Conservation (phyloP, 2,113 vertebrate species). For the Centrocercus urophasianus region DNA sequence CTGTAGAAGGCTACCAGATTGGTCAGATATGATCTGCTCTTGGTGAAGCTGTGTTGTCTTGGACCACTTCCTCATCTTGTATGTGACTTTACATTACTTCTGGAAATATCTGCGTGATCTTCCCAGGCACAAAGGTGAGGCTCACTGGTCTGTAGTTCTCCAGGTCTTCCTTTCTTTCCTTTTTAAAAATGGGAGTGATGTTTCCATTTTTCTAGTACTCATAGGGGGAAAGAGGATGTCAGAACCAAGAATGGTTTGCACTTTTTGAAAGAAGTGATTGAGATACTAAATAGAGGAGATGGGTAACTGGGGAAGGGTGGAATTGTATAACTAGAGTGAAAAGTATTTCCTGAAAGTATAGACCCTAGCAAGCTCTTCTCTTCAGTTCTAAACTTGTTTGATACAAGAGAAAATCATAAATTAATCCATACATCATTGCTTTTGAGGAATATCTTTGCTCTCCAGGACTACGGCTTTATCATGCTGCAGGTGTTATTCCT, state of each 20-base stretch:
- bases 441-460: neutral
- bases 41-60: too few species aligned
- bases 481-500: neutral
- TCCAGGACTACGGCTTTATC: neutral
- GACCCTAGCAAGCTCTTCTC: neutral
- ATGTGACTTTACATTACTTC: too few species aligned
- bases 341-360: neutral
- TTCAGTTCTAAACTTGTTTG: neutral
- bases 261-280: neutral
- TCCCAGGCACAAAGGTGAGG: too few species aligned
- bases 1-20: too few species aligned
- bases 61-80: too few species aligned
- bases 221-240: neutral
- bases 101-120: too few species aligned
- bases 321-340: neutral
- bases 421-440: neutral
- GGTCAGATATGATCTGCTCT: too few species aligned
- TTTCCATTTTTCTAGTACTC: neutral
- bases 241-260: neutral
- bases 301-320: neutral
- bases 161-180: neutral
- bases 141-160: too few species aligned
- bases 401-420: neutral
- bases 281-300: neutral
- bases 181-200: neutral